Evolutionary conservation across 2,888 invertebrate genomes (phyloP).

Genomic region (Epistrophe grossulariae): DNA sequence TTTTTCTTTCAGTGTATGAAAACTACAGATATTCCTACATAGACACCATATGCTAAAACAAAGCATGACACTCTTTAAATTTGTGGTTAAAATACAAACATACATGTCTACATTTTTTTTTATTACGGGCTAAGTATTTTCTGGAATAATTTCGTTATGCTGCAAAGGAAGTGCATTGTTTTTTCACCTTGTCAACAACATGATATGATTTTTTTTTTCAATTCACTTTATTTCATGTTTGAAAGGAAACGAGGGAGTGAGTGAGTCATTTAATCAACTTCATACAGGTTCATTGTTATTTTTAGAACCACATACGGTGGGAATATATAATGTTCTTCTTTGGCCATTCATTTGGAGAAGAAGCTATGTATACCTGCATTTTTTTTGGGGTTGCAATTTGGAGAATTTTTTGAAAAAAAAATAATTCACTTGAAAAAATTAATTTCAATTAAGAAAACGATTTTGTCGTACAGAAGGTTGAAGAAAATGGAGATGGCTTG

Average conservation of each 20-base stretch:
- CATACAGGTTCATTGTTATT: slow-evolving; percentile 25
- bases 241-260: slow-evolving; percentile 64
- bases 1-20: background rate
- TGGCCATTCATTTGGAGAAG: slow-evolving; percentile 31
- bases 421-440: background rate
- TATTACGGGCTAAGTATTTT: slow-evolving; percentile 57
- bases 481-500: background rate
- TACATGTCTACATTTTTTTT: background rate
- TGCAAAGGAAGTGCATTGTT: slow-evolving; percentile 72
- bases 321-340: slow-evolving; percentile 29
- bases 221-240: background rate
- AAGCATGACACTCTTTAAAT: slow-evolving; percentile 61
- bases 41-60: slow-evolving; percentile 55
- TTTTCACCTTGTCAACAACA: slow-evolving; percentile 38
- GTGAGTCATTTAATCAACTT: slow-evolving; percentile 50
- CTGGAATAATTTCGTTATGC: slow-evolving; percentile 71
- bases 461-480: background rate
- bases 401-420: background rate
- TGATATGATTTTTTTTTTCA: slow-evolving; percentile 16
- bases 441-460: slow-evolving; percentile 13
- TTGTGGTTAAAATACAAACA: slow-evolving; percentile 50
- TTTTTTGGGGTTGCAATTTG: background rate
- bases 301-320: slow-evolving; percentile 34
- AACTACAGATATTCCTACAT: background rate
- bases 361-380: background rate